Conservation (phyloP, 2,888 invertebrate species). For the Rhabditoides inermis region DNA sequence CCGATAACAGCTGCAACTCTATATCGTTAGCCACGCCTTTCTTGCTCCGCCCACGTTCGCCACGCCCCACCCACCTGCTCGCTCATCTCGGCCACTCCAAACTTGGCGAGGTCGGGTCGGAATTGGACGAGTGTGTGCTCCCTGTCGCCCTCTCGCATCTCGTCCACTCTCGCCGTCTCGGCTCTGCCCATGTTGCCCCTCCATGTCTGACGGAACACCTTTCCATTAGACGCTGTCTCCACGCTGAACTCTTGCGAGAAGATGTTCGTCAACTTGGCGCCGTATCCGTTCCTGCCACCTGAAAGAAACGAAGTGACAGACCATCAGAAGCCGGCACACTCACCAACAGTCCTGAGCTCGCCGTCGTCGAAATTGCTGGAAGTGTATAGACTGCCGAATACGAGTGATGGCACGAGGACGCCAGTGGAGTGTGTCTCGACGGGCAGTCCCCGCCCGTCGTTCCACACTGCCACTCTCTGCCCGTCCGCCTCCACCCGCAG, state of each 20-base stretch:
- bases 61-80: too few relatives aligned
- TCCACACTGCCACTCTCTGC: constrained; percentile 67
- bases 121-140: constrained; percentile 82
- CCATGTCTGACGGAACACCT: constrained; percentile 66
- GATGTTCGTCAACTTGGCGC: constrained; percentile 95
- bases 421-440: constrained; percentile 53
- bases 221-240: constrained; percentile 64
- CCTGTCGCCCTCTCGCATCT: constrained; percentile 57
- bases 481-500: constrained; percentile 23
- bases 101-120: constrained; percentile 81
- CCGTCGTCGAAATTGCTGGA: constrained; percentile 96
- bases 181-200: constrained; percentile 84
- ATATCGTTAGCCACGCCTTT: too few relatives aligned
- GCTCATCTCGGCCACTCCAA: too few relatives aligned
- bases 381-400: constrained; percentile 90
- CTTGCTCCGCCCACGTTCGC: too few relatives aligned
- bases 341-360: constrained; percentile 71
- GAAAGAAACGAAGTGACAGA: constrained; percentile 3
- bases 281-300: constrained; percentile 88
- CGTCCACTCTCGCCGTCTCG: not conserved
- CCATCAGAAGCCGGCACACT: not conserved
- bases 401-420: constrained; percentile 96
- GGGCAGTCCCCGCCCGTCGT: constrained; percentile 27
- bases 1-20: not conserved
- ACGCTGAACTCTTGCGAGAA: constrained; percentile 89